Base-by-base conservation (phyloP, 2,113 vertebrate species). In the Machaerirhynchus nigripectus region DNA sequence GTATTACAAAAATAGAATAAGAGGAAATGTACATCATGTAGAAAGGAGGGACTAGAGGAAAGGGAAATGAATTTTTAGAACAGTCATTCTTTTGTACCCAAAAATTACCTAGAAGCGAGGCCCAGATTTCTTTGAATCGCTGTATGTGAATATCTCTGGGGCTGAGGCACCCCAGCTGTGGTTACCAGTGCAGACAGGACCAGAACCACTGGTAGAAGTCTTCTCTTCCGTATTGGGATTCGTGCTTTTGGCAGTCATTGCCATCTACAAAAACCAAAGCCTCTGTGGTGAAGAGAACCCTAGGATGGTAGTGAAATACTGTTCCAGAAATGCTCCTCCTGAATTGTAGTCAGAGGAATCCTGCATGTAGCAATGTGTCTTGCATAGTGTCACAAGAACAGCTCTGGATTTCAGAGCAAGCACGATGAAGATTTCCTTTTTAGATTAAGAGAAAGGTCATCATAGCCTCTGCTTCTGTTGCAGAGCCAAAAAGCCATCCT, bases 21-120 rank as follows among this genome's bases (percentile, higher is more conserved):
- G 84, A 70, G 77, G 81, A 95, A 94, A 91, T 28, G 8, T 63
- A 15, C 31, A 6, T 84, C 4, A 1, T 50, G 35, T 37, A 83
- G 79, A 76, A 80, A 80, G n/a, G 42, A 91, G 24, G 15, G 60
- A 67, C 56, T 59, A 64, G 74, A 87, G 28, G 57, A 91, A 91
- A 79, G 60, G 74, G 81, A 94, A 95, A 82, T 79, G 23, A 81
- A 93, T 82, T 94, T 91, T 87, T 71, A 68, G 74, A 95, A 79
- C 13, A 55, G 56, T 70, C 46, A 11, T 20, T 80, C 27, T n/a
- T 94, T 77, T 75, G 40, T 94, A 63, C 59, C n/a, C 59, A 77
- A 19, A 19, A 53, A 84, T 77, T 95, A 44, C 68, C 63, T 44
- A 77, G 64, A 84, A 90, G 27, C 0, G 1, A 76, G 71, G 40